Evolutionary conservation across 2,113 vertebrate species (phyloP), one percentile per base, ranked within the genome.

Genomic region (Poeciliopsis turrubarensis): DNA sequence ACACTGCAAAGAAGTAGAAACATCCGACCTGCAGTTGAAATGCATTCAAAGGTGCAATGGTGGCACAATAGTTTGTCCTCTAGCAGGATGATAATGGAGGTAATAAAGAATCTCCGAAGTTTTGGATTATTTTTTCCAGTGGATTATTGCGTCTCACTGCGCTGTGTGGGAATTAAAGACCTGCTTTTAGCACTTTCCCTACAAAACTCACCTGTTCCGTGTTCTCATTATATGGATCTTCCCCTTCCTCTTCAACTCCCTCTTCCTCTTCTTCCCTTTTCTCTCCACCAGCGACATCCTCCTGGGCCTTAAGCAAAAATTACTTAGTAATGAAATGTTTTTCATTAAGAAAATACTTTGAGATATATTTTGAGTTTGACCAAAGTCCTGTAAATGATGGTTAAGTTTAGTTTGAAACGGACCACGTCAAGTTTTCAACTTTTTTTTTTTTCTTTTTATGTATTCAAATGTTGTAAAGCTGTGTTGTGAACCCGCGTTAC

Each of bases 191-290:
- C 26, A 27, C 60, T 14, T 62, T 74, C 14, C 15, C 26, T 1
- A 4, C 60, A 47, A 30, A 65, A 80, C 94, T 67, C 89, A 99
- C 97, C 12, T 95, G 96, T 44, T 97, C 96, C 1, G 93, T 89
- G 1, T 97, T 97, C 54, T 96, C 96, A 1, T 94, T 94, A 74
- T 98, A 99, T 0, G 95, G 94, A 72, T 98, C 96, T 39, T 97
- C 96, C 82, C 73, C 95, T 47, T 97, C 96, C 82, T 73, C 95
- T 47, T 76, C 74, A 4, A 27, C 75, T 15, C 27, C 95, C 27
- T 96, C 95, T 73, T 51, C 94, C 37, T 94, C 95, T 54, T 92
- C 85, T 63, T 94, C 94, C 68, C 84, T 86, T 87, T 96, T 98
- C 82, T 94, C 95, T 71, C 94, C 96, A n/a, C 94, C 96, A 25